phyloP scores from a whole-genome alignment of 2,113 vertebrate genomes.

The Mugil cephalus region DNA sequence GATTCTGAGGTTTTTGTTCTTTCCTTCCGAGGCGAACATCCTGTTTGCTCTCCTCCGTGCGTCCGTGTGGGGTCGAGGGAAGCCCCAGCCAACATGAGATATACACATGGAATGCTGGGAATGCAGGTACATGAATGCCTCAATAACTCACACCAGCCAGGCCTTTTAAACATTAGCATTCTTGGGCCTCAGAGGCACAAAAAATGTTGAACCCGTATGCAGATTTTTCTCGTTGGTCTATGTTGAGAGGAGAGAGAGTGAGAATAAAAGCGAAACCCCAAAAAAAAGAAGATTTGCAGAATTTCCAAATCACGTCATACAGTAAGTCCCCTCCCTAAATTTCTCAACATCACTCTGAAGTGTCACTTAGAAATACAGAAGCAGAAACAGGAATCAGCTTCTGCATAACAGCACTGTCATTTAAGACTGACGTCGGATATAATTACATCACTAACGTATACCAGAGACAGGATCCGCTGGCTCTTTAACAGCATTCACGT shows the following conservation, averaged over 20 bases:
- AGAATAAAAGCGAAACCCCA: conserved; percentile 28
- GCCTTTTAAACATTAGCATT: conserved; percentile 38
- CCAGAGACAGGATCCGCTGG: conserved; percentile 21
- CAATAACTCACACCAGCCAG: conserved; percentile 61
- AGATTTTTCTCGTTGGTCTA: background rate
- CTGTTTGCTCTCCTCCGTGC: conserved; percentile 74
- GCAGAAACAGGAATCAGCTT: conserved; percentile 7
- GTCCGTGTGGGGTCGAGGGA: conserved; percentile 46
- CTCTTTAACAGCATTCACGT: conserved; percentile 40
- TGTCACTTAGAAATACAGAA: background rate
- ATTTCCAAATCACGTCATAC: background rate
- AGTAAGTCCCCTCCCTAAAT: conserved; percentile 4
- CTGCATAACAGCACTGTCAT: background rate
- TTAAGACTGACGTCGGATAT: background rate
- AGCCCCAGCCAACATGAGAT: conserved; percentile 62
- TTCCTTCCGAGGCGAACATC: conserved; percentile 68
- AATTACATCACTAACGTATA: conserved; percentile 3
- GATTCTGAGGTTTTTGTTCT: conserved; percentile 47
- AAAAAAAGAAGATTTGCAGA: background rate
- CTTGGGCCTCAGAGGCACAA: background rate
- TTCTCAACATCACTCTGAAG: conserved; percentile 12
- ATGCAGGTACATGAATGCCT: conserved; percentile 77
- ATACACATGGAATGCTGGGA: conserved; percentile 75
- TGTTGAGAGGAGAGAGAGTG: background rate
- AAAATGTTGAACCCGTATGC: background rate